A percentile compares a stretch with the other conserved stretches of the same genome.
Evolutionary conservation across 2,113 vertebrate genomes (phyloP).

Genomic region (Phoxinus phoxinus): DNA sequence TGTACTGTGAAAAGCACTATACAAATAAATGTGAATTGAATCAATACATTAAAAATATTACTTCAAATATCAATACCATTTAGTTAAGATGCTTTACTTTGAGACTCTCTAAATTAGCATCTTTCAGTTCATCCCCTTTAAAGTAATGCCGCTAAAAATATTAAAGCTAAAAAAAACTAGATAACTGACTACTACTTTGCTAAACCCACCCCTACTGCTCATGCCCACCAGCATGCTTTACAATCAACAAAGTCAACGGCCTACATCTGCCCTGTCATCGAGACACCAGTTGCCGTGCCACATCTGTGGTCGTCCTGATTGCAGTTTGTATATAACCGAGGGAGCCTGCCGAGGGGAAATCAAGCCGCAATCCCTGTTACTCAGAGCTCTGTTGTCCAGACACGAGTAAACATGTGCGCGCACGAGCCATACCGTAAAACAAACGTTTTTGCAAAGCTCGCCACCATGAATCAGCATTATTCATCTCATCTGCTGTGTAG

Average conservation of each 20-base stretch:
- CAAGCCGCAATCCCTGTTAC: conserved; percentile 24
- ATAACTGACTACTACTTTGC: background rate
- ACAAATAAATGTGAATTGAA: too few species aligned
- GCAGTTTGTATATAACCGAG: conserved; percentile 12
- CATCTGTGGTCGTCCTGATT: conserved; percentile 10
- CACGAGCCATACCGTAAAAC: conserved; percentile 64
- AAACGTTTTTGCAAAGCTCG: conserved; percentile 72
- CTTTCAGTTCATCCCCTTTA: background rate
- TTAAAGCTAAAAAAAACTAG: background rate
- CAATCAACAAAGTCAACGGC: conserved; percentile 6
- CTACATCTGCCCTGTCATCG: conserved; percentile 17
- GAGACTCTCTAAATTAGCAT: background rate
- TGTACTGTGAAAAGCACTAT: too few species aligned
- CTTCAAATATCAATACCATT: too few species aligned
- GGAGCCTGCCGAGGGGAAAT: conserved; percentile 15
- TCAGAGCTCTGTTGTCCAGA: conserved; percentile 18
- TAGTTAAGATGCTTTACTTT: background rate
- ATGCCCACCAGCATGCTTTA: conserved; percentile 18
- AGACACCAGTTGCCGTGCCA: conserved; percentile 20
- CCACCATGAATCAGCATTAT: conserved; percentile 71
- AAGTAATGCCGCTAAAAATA: background rate
- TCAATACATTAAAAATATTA: too few species aligned
- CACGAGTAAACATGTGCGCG: background rate
- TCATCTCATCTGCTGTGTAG: conserved; percentile 49
- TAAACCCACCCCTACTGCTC: background rate